Percentiles rank a stretch among this genome's conserved stretches.
phyloP scores from a whole-genome alignment of 2,888 invertebrate species.

The Melieria omissa region DNA sequence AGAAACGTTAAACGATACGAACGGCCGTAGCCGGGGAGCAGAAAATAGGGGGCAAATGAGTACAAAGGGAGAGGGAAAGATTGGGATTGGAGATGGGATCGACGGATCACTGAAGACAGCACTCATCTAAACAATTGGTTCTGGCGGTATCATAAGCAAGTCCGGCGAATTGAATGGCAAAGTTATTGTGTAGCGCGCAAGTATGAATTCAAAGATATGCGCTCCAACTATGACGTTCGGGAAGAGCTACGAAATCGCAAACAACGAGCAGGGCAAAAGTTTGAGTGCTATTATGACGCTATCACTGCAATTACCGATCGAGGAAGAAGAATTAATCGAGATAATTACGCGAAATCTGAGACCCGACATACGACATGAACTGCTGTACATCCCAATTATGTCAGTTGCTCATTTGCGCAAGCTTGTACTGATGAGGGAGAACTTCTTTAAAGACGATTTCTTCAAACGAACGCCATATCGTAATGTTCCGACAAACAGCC shows the following conservation, averaged over 20 bases:
- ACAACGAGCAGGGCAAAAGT: conserved; percentile 21
- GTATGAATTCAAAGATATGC: conserved; percentile 26
- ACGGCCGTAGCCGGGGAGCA: no score
- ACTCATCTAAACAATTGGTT: no score
- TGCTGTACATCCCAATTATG: conserved; percentile 26
- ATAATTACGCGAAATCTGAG: conserved; percentile 14
- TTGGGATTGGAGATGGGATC: no score
- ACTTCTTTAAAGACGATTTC: conserved; percentile 25
- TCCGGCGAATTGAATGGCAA: conserved; percentile 15
- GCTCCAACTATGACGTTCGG: conserved; percentile 24
- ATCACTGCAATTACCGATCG: background rate
- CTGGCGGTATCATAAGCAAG: conserved; percentile 31
- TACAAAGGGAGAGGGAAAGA: no score
- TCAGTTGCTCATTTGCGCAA: conserved; percentile 32
- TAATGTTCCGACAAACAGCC: background rate
- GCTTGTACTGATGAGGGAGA: conserved; percentile 33
- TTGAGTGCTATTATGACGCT: conserved; percentile 25
- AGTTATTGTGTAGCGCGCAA: conserved; percentile 25
- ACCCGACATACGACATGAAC: conserved; percentile 34
- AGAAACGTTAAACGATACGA: no score
- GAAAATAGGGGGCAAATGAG: no score
- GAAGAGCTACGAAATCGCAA: conserved; percentile 34
- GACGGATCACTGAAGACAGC: no score
- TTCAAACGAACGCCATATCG: conserved; percentile 5
- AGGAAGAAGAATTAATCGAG: conserved; percentile 9